Evolutionary conservation across 2,797 vertebrate species (phyloP).

Genomic region (Typhlichthys subterraneus): DNA sequence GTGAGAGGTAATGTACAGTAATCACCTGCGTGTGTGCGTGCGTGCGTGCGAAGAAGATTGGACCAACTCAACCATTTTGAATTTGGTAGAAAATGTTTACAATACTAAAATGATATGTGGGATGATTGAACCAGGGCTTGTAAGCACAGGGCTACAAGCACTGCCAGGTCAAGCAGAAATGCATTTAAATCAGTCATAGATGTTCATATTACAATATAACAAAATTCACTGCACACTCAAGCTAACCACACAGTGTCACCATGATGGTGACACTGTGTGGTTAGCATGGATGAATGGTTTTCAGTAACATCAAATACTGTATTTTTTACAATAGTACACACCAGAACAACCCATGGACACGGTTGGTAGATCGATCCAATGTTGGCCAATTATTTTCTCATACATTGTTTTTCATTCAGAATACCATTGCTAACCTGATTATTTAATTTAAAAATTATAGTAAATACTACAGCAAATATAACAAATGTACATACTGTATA

Average conservation of each 20-base stretch:
- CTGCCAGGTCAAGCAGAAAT: too few relatives aligned
- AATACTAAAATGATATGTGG: too few relatives aligned
- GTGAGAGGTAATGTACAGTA: not conserved
- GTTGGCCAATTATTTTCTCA: constrained; percentile 5
- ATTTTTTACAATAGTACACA: not conserved
- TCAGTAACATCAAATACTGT: not conserved
- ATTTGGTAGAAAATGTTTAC: too few relatives aligned
- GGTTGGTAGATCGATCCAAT: constrained; percentile 17
- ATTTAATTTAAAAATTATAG: constrained; percentile 35
- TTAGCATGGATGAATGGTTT: not conserved
- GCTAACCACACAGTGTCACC: too few relatives aligned
- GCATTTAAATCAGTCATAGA: too few relatives aligned
- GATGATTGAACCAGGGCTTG: too few relatives aligned
- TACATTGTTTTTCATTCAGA: constrained; percentile 2
- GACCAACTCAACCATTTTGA: too few relatives aligned
- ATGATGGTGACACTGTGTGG: too few relatives aligned
- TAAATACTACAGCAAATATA: constrained; percentile 7
- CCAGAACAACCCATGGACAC: constrained; percentile 13
- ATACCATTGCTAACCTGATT: constrained; percentile 33
- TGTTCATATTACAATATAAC: too few relatives aligned
- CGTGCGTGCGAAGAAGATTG: not conserved
- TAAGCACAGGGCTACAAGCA: too few relatives aligned
- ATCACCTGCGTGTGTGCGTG: not conserved
- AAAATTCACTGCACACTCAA: too few relatives aligned
- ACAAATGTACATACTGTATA: constrained; percentile 10